A percentile compares a stretch with the other conserved stretches of the same genome.
These are phyloP conservation scores for Sula dactylatra DNA, from an alignment of 2,113 vertebrate genomes.

Conservation along the genomic window DNA sequence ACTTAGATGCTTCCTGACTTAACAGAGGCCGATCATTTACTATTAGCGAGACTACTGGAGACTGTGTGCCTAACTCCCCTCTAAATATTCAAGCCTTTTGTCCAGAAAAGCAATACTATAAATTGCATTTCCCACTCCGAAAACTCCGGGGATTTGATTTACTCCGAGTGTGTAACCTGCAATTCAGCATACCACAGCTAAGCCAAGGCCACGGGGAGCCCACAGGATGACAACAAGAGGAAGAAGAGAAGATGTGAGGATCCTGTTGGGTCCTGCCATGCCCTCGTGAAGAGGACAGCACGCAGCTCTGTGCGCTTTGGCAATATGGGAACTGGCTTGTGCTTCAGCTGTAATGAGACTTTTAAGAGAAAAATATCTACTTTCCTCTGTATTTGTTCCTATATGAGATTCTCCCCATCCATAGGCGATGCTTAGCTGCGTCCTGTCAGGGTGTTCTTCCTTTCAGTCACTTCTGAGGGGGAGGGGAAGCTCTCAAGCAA, in stretches of 20 bases:
- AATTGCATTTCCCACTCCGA: neutral
- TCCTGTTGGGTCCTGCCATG: neutral
- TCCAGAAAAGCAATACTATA: neutral
- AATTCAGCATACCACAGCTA: neutral
- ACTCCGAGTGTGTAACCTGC: neutral
- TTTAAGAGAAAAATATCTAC: neutral
- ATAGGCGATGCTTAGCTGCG: neutral
- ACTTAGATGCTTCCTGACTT: neutral
- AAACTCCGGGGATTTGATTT: neutral
- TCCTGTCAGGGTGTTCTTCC: neutral
- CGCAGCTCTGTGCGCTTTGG: neutral
- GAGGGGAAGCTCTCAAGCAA: neutral
- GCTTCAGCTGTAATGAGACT: neutral
- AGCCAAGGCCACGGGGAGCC: neutral
- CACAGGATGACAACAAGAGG: fast-evolving
- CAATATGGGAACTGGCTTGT: neutral
- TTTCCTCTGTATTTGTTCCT: neutral
- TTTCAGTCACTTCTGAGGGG: neutral
- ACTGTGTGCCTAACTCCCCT: neutral
- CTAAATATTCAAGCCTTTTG: neutral
- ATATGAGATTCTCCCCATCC: neutral
- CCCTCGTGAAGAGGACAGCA: neutral
- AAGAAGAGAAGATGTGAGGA: neutral
- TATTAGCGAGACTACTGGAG: neutral
- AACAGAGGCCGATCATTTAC: neutral